A percentile compares a stretch with the other conserved stretches of the same genome.
Evolutionary conservation across 2,888 invertebrate species (phyloP).

Genomic region (Lithophane ornitopus): DNA sequence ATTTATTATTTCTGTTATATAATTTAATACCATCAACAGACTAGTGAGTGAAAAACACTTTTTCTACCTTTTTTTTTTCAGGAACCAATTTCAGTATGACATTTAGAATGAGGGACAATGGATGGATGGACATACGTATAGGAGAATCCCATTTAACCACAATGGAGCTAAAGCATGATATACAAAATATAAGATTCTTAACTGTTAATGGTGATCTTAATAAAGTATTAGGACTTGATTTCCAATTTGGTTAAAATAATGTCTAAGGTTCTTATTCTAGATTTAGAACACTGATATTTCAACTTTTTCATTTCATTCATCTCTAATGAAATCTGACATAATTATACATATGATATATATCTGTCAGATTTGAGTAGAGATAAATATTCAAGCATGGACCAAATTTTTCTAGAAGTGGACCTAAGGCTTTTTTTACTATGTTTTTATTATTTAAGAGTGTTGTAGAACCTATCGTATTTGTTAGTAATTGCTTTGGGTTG

Average conservation of each 20-base stretch:
- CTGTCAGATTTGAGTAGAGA: constrained; percentile 2
- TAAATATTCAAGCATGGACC: not conserved
- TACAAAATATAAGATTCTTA: constrained; percentile 76
- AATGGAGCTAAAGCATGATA: constrained; percentile 71
- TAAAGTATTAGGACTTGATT: constrained; percentile 73
- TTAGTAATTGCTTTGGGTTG: constrained; percentile 10
- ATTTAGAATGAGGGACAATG: constrained; percentile 62
- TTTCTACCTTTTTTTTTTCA: constrained; percentile 62
- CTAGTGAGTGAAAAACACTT: not conserved
- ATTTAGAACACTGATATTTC: not conserved
- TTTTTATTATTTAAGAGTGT: not conserved
- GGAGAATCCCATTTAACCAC: constrained; percentile 66
- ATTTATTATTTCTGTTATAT: not conserved
- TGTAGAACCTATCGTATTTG: constrained; percentile 21
- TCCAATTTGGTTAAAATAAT: constrained; percentile 68
- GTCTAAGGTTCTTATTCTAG: not conserved
- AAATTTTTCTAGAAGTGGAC: not conserved
- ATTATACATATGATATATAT: not conserved
- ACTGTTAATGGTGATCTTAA: constrained; percentile 76
- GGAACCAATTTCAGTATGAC: constrained; percentile 68
- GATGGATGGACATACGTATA: constrained; percentile 65
- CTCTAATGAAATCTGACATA: constrained; percentile 2
- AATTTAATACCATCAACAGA: not conserved
- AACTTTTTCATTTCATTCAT: not conserved
- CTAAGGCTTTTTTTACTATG: not conserved